phyloP scores from a whole-genome alignment of 2,797 vertebrate species.

The Poecilia velifera region DNA sequence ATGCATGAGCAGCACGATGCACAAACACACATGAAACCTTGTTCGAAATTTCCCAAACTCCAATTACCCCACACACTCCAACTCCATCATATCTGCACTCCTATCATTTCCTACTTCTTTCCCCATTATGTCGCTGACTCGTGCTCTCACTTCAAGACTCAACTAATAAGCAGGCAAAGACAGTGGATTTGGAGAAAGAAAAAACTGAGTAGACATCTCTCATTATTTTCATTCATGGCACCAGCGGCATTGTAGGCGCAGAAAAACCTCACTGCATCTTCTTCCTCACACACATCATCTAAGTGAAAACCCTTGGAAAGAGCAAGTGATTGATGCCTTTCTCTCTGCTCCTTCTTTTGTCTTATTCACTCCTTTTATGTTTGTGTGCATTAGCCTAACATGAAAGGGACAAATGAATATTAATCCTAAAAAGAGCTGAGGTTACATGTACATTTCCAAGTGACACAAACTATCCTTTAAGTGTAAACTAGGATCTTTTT shows the following conservation, averaged over 20 bases:
- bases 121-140: slow-evolving; percentile 21
- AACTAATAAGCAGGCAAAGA: slow-evolving; percentile 57
- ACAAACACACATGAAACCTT: slow-evolving; percentile 1
- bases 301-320: slow-evolving; percentile 37
- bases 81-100: slow-evolving; percentile 12
- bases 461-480: slow-evolving; percentile 45
- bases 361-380: slow-evolving; percentile 49
- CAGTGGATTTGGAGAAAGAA: slow-evolving; percentile 49
- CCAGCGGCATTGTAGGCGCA: slow-evolving; percentile 37
- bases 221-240: slow-evolving; percentile 56
- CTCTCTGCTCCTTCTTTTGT: slow-evolving; percentile 11
- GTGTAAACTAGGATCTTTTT: slow-evolving; percentile 45
- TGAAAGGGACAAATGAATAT: slow-evolving; percentile 49
- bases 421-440: slow-evolving; percentile 29
- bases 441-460: slow-evolving; percentile 18
- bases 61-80: slow-evolving; percentile 38
- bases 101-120: slow-evolving; percentile 36
- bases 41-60: slow-evolving; percentile 37
- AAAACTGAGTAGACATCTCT: slow-evolving; percentile 33
- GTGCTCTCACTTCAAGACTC: slow-evolving; percentile 18
- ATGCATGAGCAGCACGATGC: slow-evolving; percentile 6
- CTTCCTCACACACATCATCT: slow-evolving; percentile 40
- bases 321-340: slow-evolving; percentile 49
- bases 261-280: slow-evolving; percentile 20
- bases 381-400: slow-evolving; percentile 30